Evolutionary conservation across 92 coral and sea anemone species (phyloP), one percentile per base, ranked within the genome.

Genomic region (Anthopleura xanthogrammica): DNA sequence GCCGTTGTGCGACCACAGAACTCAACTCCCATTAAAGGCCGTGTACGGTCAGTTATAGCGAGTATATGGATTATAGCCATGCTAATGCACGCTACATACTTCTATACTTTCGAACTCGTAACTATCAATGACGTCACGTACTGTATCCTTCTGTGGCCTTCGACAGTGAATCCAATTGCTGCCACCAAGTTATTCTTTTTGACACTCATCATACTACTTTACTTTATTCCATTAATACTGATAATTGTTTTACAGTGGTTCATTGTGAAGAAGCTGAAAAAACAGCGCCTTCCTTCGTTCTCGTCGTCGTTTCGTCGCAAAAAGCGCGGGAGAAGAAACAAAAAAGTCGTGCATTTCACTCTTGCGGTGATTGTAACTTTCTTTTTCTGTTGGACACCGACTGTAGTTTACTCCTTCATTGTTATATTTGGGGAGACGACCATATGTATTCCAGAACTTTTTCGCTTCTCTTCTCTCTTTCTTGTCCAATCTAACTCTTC

Each of bases 381-480:
- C 79, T 91, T 91, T 79, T 58, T 88, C 22, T 85, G 91, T 39
- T 88, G 90, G 94, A 81, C 94, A 1, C 94, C 94, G 54, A 88
- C 90, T 12, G 91, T 88, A 1, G 86, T 88, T 22, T 91, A 82
- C 58, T 78, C 90, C 19, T 78, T 82, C 71, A 73, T 85, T n/a
- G 83, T 77, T 41, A 56, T 88, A 3, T 91, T 85, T 50, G 83
- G 91, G 16, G 78, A 43, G 43, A 40, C 74, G 5, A 77, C 81
- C 0, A 24, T 8, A 6, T 88, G 91, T 40, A 82, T 82, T 52
- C 85, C 90, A 17, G 85, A 75, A 60, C 56, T 85, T 77, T 91
- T 91, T 72, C 91, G 94, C 54, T 91, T 91, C 52, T 65, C 83
- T 23, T 52, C 94, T 23, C 90, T 88, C 23, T 91, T 81, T 57